Evolutionary conservation across 2,797 vertebrate genomes (phyloP).

Genomic region (Antrozous pallidus): DNA sequence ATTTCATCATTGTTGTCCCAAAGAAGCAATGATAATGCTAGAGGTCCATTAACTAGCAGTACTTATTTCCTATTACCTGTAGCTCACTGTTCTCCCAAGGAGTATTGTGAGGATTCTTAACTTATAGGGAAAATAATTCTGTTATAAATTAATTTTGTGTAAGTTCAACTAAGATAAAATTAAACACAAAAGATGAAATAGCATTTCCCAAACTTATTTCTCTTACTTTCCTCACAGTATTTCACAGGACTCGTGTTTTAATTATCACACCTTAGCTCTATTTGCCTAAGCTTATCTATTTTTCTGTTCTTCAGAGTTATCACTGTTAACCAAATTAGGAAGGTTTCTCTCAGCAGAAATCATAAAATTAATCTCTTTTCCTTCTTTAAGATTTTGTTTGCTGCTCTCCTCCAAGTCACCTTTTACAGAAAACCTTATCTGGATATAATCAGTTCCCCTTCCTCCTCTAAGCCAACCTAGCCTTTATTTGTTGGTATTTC

Average conservation of each 20-base stretch:
- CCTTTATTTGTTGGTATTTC: neutral
- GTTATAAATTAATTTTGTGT: conserved; percentile 54
- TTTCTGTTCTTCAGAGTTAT: neutral
- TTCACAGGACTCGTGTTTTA: neutral
- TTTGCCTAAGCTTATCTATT: neutral
- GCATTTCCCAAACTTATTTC: conserved; percentile 47
- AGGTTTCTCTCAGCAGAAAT: conserved; percentile 12
- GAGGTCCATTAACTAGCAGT: conserved; percentile 56
- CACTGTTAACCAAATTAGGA: neutral
- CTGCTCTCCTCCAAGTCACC: neutral
- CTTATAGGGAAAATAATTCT: conserved; percentile 58
- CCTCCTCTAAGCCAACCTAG: neutral
- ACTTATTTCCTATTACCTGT: conserved; percentile 52
- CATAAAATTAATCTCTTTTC: conserved; percentile 4
- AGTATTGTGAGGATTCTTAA: conserved; percentile 37
- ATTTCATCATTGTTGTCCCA: conserved; percentile 56
- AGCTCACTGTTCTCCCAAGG: conserved; percentile 45
- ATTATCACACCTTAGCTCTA: neutral
- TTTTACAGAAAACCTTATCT: neutral
- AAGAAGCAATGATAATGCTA: conserved; percentile 50
- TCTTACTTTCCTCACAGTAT: conserved; percentile 24
- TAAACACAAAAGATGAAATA: conserved; percentile 49
- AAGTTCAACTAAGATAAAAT: conserved; percentile 63
- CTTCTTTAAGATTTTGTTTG: neutral
- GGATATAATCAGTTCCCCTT: neutral